Base-by-base conservation (phyloP, 2,113 vertebrate genomes). In the Thymallus thymallus region DNA sequence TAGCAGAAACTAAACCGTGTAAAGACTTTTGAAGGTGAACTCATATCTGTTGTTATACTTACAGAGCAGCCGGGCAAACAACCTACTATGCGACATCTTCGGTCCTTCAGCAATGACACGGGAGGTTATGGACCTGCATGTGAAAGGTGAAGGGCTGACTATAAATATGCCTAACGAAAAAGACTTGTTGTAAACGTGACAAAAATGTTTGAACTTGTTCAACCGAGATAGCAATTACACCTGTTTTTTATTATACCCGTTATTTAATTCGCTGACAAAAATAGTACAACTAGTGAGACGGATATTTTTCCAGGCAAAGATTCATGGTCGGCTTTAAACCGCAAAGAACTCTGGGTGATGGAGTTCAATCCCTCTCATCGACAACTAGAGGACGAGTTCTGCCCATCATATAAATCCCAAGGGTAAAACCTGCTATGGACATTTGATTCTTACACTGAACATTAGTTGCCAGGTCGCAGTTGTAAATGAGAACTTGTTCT, bases 21-120 rank as follows among this genome's bases (percentile, higher is more conserved):
- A 3, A 63, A 13, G 14, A 51, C 4, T 24, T 12, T 12, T 29
- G 7, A 7, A 7, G 2, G 12, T 2, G 41, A 48, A 69, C 70
- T n/a, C 71, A 79, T 71, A 60, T 26, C 85, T 29, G 76, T 3
- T 63, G 20, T 1, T 72, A 79, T 85, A 94, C 94, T 93, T 86
- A 95, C 94, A 81, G 66, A 95, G 90, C 81, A 94, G 89, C 84
- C 89, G 89, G 30, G 89, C 77, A 86, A 94, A 89, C 67, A 93
- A 82, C 84, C 94, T 91, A 84, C 90, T 84, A 74, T 91, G 91
- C 78, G 88, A 93, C 93, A 94, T 94, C 86, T 89, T 93, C 91
- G 91, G 93, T 93, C 93, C 92, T 86, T 91, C 87, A 87, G 88
- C 93, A 94, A 94, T 94, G 93, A 94, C 93, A 94, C 91, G 10